Percentiles rank a stretch among this genome's conserved stretches.
Conservation (phyloP, 2,888 invertebrate species). For the Cerceris ruficornis region DNA sequence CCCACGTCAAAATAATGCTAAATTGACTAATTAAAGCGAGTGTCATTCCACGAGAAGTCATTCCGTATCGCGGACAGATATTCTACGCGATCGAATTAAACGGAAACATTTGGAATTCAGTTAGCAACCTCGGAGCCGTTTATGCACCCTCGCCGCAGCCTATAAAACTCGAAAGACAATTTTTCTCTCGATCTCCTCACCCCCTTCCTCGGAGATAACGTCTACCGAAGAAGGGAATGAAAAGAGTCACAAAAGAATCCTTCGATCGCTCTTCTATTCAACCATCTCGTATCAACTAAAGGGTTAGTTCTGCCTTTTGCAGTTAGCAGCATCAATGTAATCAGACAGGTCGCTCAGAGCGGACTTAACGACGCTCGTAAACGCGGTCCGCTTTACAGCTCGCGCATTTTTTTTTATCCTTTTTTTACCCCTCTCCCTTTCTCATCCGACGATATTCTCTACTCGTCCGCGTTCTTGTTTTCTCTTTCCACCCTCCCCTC, state of each 20-base stretch:
- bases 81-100: too few species aligned
- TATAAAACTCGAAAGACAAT: too few species aligned
- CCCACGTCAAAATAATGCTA: too few species aligned
- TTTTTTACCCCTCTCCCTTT: constrained; percentile 37
- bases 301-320: constrained; percentile 53
- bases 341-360: constrained; percentile 75
- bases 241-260: constrained; percentile 2
- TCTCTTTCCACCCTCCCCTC: constrained; percentile 20
- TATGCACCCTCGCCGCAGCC: too few species aligned
- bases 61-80: too few species aligned
- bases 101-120: too few species aligned
- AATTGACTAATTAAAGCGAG: too few species aligned
- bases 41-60: too few species aligned
- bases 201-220: not conserved
- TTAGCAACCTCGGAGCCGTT: too few species aligned
- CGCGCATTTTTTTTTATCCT: constrained; percentile 56
- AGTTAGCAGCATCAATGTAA: constrained; percentile 76
- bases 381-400: constrained; percentile 75
- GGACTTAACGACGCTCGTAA: constrained; percentile 77
- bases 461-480: constrained; percentile 29
- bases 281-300: constrained; percentile 13
- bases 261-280: not conserved
- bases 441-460: constrained; percentile 31
- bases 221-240: constrained; percentile 1
- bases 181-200: too few species aligned